Base-by-base conservation (phyloP, 2,113 vertebrate genomes). In the Daphoenositta chrysoptera region DNA sequence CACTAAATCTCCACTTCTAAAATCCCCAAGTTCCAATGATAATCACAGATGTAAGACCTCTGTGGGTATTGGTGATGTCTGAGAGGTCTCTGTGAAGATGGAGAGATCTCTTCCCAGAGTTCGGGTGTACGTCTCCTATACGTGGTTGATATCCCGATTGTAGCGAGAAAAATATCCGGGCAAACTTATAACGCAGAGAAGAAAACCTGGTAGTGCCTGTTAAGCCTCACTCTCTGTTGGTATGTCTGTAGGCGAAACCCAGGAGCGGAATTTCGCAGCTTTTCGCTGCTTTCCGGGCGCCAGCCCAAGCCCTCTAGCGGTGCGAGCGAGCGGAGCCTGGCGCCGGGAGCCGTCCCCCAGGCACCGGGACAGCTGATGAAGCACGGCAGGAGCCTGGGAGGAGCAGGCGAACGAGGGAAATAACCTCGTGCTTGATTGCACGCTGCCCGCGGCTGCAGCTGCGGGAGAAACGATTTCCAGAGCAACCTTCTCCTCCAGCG, bases 241-340 rank as follows among this genome's bases (percentile, higher is more conserved):
- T 40, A 1, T 0, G 2, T 2, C 5, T 0, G 1, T 2, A 19
- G 51, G 31, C 15, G 50, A n/a, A 37, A 7, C 5, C 28, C 19
- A 3, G 40, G 39, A 68, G 35, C 8, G 12, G 40, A 16, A 40
- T 27, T 63, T 6, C 6, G 9, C 44, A 13, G 40, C 23, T 71
- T 53, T 37, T 51, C 35, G 26, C 21, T 5, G 1, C 24, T 69
- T 27, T 11, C 20, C 0, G 0, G 14, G 5, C 23, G 3, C 39
- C 47, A 35, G 57, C 45, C 58, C 63, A 7, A 95, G 89, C 63
- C 75, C 79, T 92, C 89, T 89, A 65, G 86, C 13, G 68, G 86
- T 21, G 58, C 5, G 1, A n/a, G 63, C 0, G 2, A 57, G 63
- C 0, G 2, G 18, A 86, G 63, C 42, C 50, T 0, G 6, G 6